Evolutionary conservation across 2,888 invertebrate species (phyloP).

Genomic region (Fissipunctia ypsillon): DNA sequence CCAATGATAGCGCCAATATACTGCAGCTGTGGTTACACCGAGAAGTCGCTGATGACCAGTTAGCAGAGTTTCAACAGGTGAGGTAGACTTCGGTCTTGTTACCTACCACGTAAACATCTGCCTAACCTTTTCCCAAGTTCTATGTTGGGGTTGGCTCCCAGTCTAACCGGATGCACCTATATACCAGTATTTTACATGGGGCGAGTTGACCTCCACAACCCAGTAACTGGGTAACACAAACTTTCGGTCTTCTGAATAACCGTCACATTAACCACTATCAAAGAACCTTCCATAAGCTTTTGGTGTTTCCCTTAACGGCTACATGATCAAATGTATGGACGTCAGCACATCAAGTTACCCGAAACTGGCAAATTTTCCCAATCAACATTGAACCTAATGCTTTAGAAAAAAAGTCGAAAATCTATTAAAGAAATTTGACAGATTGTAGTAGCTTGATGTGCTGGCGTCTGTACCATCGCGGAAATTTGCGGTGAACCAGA

Average conservation of each 20-base stretch:
- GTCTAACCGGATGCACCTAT: neutral
- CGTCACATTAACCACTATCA: neutral
- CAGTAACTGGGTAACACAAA: neutral
- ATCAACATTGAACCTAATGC: no score
- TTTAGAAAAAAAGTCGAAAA: no score
- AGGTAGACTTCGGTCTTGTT: neutral
- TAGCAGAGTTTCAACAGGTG: slow-evolving; percentile 70
- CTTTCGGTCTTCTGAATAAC: neutral
- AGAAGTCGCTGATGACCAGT: slow-evolving; percentile 42
- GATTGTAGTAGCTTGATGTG: no score
- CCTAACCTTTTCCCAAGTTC: neutral
- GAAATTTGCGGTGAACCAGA: no score
- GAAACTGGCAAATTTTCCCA: no score
- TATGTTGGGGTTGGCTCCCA: neutral
- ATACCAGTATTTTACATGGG: neutral
- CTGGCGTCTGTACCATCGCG: no score
- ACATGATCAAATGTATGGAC: no score
- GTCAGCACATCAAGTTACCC: no score
- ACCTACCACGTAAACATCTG: neutral
- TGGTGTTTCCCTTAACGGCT: no score
- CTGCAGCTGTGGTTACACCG: slow-evolving; percentile 77
- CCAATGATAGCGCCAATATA: slow-evolving; percentile 67
- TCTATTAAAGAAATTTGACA: no score
- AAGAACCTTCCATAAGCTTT: no score
- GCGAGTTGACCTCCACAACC: neutral